A percentile compares a stretch with the other conserved stretches of the same genome.
Conservation (phyloP, 2,797 vertebrate species). For the Kryptolebias ocellatus region DNA sequence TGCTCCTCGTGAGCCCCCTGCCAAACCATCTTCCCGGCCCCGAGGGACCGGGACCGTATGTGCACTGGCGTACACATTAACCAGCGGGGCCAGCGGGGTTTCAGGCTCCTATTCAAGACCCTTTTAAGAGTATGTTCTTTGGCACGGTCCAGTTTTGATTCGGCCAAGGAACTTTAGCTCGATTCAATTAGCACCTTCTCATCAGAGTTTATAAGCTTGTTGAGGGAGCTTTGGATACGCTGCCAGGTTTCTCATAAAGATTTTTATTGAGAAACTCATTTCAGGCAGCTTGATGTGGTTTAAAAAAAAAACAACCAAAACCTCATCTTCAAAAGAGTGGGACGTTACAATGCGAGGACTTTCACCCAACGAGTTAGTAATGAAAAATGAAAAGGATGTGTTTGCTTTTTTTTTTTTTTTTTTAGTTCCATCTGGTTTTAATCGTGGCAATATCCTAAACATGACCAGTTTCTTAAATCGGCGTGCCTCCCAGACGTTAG, state of each 20-base stretch:
- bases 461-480: conserved; percentile 65
- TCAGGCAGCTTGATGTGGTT: conserved; percentile 36
- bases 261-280: conserved; percentile 36
- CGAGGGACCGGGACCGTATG: conserved; percentile 37
- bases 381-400: conserved; percentile 74
- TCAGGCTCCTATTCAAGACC: conserved; percentile 19
- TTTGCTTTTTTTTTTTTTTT: conserved; percentile 62
- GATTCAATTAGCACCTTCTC: conserved; percentile 36
- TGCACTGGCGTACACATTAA: conserved; percentile 31
- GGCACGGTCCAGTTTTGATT: conserved; percentile 37
- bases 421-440: conserved; percentile 68
- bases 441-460: conserved; percentile 74
- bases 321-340: conserved; percentile 40
- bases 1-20: conserved; percentile 55
- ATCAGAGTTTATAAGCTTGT: conserved; percentile 27
- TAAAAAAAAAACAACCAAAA: conserved; percentile 6
- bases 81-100: conserved; percentile 11
- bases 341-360: conserved; percentile 46
- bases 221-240: conserved; percentile 28
- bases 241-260: conserved; percentile 37
- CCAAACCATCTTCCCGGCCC: conserved; percentile 63
- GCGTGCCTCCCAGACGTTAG: conserved; percentile 58
- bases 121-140: conserved; percentile 28
- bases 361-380: conserved; percentile 58
- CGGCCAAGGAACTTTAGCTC: conserved; percentile 34